Base-by-base conservation (phyloP, 2,113 vertebrate species). In the Apodemus speciosus region DNA sequence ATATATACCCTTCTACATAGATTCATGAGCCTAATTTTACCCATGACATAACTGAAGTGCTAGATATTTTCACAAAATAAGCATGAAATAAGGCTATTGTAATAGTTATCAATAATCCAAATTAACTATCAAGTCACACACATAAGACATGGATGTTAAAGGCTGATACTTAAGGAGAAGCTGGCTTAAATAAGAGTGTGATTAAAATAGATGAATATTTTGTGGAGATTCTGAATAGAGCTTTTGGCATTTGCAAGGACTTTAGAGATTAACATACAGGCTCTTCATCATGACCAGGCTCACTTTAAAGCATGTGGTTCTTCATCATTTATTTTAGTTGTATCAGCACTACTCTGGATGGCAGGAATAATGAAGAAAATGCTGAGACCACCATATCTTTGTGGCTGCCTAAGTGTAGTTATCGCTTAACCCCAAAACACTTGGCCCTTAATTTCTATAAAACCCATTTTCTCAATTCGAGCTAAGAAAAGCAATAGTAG, bases 301-400 rank as follows among this genome's bases (percentile, higher is more conserved):
- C 21, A 89, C 32, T 60, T 89, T 89, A 89, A 95, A 95, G 51
- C 11, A 79, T 77, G 83, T 68, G 16, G 20, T n/a, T 86, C 27
- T 86, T 89, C 69, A 89, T 91, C 94, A 13, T 69, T 91, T 93
- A 56, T 75, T 95, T 94, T 86, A 21, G 15, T 77, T 91, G 16
- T 11, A 60, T 89, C 43, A 73, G 53, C 21, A 35, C 43, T 84
- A 35, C 68, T 95, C 21, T 95, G 86, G 20, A 27, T 71, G 95
- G 40, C n/a, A n/a, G n/a, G n/a, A 94, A 83, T 94, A 62, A 91
- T 7, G n/a, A 88, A 76, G 30, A 93, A 85, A 94, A 86, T 76
- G 35, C 80, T 88, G 90, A 93, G n/a, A 35, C 20, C 68, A 90
- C 25, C 38, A 81, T 51, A 87, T 23, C 85, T 92, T 76, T 71